Percentiles rank a stretch among this genome's conserved stretches.
Evolutionary conservation across 2,113 vertebrate genomes (phyloP).

Genomic region (Lamprologus tigripictilis): DNA sequence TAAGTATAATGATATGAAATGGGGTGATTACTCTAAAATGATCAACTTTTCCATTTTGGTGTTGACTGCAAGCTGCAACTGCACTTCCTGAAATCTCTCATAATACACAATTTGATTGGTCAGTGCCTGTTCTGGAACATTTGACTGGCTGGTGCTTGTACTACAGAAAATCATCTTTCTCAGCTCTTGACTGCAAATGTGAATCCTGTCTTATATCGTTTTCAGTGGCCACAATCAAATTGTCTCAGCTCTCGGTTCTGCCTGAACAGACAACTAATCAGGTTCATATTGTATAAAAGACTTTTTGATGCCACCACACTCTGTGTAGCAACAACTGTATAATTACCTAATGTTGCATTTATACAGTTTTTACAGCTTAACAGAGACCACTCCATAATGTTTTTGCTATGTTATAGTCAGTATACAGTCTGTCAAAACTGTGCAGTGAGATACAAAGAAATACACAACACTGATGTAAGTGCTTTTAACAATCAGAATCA

Average conservation of each 20-base stretch:
- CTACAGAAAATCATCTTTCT: neutral
- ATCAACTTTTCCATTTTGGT: neutral
- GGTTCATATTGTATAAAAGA: neutral
- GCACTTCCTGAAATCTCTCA: neutral
- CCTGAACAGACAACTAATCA: neutral
- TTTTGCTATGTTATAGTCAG: neutral
- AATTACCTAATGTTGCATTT: neutral
- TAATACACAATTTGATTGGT: neutral
- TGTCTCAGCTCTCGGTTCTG: neutral
- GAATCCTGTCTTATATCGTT: neutral
- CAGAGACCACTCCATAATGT: neutral
- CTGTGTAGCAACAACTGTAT: neutral
- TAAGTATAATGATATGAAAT: neutral
- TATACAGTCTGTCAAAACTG: neutral
- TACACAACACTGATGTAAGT: neutral
- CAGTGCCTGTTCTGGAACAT: neutral
- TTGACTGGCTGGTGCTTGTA: neutral
- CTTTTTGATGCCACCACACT: neutral
- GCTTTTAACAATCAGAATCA: neutral
- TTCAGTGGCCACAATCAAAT: neutral
- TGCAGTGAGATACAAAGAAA: neutral
- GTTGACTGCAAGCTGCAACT: neutral
- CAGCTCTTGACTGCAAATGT: neutral
- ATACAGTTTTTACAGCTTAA: neutral
- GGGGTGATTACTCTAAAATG: neutral